A percentile compares a stretch with the other conserved stretches of the same genome.
Conservation (phyloP, 2,797 vertebrate genomes). For the Pseudotriccus pelzelni region DNA sequence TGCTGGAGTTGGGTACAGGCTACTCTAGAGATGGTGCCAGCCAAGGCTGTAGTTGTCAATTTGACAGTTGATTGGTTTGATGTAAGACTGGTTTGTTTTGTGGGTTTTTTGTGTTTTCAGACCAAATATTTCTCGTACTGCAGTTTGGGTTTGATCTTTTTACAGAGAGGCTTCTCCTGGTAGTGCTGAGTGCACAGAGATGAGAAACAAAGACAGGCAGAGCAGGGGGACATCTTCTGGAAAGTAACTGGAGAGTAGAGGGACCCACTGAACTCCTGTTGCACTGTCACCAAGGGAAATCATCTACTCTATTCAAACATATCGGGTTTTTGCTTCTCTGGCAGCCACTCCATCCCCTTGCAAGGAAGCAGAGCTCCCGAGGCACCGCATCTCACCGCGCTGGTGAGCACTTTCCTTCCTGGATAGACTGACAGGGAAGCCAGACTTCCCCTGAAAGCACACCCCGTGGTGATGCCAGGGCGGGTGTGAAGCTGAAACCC, state of each 20-base stretch:
- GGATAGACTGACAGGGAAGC: background rate
- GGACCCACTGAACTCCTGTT: background rate
- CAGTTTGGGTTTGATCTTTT: background rate
- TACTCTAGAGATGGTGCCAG: background rate
- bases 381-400: rapidly evolving
- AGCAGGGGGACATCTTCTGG: background rate
- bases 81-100: background rate
- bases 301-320: background rate
- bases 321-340: background rate
- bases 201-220: background rate
- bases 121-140: background rate
- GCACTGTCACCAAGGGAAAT: background rate
- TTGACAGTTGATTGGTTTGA: background rate
- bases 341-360: background rate
- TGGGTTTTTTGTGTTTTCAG: background rate
- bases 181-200: background rate
- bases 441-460: background rate
- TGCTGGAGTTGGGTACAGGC: background rate
- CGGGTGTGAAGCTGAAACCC: background rate
- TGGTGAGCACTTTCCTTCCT: background rate
- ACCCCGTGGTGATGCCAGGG: background rate
- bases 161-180: background rate
- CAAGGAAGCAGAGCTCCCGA: background rate
- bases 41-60: background rate
- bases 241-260: background rate